Evolutionary conservation across 2,888 invertebrate genomes (phyloP).

Genomic region (Theodoxus fluviatilis): DNA sequence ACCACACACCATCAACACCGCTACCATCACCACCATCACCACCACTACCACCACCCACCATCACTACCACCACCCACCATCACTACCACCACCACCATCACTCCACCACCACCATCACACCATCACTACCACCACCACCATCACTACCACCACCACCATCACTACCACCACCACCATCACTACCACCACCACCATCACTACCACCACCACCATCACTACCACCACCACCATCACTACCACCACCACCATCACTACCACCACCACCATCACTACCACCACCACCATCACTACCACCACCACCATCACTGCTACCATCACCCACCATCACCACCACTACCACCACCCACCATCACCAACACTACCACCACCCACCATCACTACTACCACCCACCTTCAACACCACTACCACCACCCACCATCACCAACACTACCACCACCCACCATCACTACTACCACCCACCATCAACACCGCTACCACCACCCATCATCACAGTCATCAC

Average conservation of each 20-base stretch:
- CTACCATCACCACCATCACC: neutral
- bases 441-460: neutral
- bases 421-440: neutral
- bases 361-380: no score
- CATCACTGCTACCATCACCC: neutral
- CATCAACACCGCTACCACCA: neutral
- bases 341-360: no score
- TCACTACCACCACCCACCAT: neutral
- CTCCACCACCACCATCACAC: neutral
- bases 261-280: neutral
- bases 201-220: neutral
- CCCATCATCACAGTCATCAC: neutral
- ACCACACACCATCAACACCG: neutral
- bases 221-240: neutral
- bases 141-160: neutral
- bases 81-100: neutral
- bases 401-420: neutral
- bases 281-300: neutral
- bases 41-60: neutral
- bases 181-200: neutral
- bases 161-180: neutral
- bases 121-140: slow-evolving; percentile 1
- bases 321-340: no score
- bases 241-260: neutral
- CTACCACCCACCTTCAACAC: no score